Evolutionary conservation across 2,797 vertebrate genomes (phyloP).

Genomic region (Molothrus aeneus): DNA sequence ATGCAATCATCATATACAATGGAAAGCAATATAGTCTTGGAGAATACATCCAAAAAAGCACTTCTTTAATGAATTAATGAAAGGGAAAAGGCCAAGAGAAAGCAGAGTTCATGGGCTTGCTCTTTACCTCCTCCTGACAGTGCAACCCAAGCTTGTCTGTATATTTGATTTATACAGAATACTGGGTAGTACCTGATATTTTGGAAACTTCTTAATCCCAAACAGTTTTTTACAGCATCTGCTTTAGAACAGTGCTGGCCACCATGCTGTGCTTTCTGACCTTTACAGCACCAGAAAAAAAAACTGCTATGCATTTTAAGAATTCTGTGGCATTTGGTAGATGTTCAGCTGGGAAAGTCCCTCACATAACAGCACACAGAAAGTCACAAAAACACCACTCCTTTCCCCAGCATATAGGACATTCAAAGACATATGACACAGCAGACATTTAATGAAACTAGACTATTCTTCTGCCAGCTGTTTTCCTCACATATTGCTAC

Average conservation of each 20-base stretch:
- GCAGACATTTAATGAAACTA: neutral
- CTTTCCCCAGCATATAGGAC: neutral
- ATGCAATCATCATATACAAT: neutral
- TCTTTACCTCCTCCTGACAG: neutral
- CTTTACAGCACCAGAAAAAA: neutral
- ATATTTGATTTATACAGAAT: neutral
- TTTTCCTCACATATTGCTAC: neutral
- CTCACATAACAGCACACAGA: neutral
- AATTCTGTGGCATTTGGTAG: neutral
- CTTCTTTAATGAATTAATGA: neutral
- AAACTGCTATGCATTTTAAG: neutral
- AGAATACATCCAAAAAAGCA: neutral
- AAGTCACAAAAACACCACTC: neutral
- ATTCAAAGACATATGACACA: neutral
- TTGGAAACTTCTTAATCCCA: neutral
- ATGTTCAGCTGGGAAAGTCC: neutral
- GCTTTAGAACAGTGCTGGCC: neutral
- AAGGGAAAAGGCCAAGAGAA: neutral
- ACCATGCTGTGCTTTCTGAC: neutral
- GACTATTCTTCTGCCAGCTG: neutral
- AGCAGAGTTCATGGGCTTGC: fast-evolving
- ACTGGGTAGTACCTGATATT: neutral
- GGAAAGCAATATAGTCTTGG: neutral
- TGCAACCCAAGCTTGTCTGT: neutral
- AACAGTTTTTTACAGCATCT: neutral